Percentiles rank a stretch among this genome's conserved stretches.
phyloP scores from a whole-genome alignment of 2,113 vertebrate genomes.

The Anas platyrhynchos region DNA sequence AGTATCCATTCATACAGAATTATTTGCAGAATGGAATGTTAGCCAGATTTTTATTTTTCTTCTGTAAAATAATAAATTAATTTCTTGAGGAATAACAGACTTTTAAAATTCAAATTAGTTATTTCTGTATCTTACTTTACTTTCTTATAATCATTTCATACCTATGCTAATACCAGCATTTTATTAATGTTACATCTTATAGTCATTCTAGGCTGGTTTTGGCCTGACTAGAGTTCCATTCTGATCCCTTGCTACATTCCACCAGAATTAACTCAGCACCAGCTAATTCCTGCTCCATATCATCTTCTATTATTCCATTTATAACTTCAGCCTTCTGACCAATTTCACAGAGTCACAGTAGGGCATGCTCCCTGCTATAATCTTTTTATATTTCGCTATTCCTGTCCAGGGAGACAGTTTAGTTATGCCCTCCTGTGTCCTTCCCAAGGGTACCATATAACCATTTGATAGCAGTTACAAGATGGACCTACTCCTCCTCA shows the following conservation, averaged over 20 bases:
- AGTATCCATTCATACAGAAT: background rate
- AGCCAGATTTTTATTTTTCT: background rate
- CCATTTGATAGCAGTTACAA: background rate
- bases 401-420: slow-evolving; percentile 53
- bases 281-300: slow-evolving; percentile 72
- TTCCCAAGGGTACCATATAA: slow-evolving; percentile 48
- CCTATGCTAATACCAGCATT: slow-evolving; percentile 21
- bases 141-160: slow-evolving; percentile 61
- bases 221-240: slow-evolving; percentile 65
- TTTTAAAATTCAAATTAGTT: background rate
- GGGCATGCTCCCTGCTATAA: slow-evolving; percentile 61
- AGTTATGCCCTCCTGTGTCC: slow-evolving; percentile 65
- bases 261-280: slow-evolving; percentile 71
- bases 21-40: background rate
- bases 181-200: slow-evolving; percentile 63
- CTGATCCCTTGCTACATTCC: slow-evolving; percentile 72
- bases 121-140: slow-evolving; percentile 34
- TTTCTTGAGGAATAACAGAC: background rate
- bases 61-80: background rate
- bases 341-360: slow-evolving; percentile 70
- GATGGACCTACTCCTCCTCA: background rate
- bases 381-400: slow-evolving; percentile 73
- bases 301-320: slow-evolving; percentile 74
- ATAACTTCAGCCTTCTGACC: slow-evolving; percentile 70
- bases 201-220: slow-evolving; percentile 61